Percentiles rank a stretch among this genome's conserved stretches.
Conservation (phyloP, 2,113 vertebrate species). For the Collichthys lucidus region DNA sequence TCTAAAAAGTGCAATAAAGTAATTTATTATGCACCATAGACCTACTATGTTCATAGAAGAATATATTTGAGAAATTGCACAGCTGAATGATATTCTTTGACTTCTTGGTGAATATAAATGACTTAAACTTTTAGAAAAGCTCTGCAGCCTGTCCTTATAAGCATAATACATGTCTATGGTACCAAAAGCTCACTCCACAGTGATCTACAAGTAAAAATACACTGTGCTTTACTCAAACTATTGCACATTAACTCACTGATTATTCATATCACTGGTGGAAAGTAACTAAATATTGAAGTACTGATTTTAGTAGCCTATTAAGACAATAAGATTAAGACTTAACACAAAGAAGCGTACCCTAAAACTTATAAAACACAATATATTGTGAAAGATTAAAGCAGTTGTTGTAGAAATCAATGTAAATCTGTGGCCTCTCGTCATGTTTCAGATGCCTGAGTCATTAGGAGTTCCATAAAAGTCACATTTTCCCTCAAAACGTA, state of each 20-base stretch:
- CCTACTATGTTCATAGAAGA: not conserved
- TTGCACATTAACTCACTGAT: constrained; percentile 29
- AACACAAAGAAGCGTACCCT: not conserved
- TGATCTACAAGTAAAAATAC: constrained; percentile 29
- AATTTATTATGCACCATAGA: not conserved
- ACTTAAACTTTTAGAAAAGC: not conserved
- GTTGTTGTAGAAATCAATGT: not conserved
- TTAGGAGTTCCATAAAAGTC: not conserved
- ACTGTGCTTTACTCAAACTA: constrained; percentile 17
- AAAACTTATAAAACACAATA: not conserved
- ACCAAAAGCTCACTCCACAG: not conserved
- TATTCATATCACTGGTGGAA: constrained; percentile 1
- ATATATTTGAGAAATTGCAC: not conserved
- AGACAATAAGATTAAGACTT: not conserved
- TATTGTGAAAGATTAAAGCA: not conserved
- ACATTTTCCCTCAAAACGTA: not conserved
- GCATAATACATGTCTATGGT: not conserved
- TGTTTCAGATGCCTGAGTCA: not conserved
- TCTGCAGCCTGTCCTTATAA: not conserved
- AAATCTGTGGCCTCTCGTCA: not conserved
- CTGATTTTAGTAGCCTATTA: not conserved
- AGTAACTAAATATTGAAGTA: not conserved
- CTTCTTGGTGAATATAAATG: not conserved
- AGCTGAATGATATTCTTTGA: not conserved
- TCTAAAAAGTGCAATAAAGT: not conserved